Evolutionary conservation across 2,113 vertebrate species (phyloP), one percentile per base, ranked within the genome.

Genomic region (Salvelinus alpinus): DNA sequence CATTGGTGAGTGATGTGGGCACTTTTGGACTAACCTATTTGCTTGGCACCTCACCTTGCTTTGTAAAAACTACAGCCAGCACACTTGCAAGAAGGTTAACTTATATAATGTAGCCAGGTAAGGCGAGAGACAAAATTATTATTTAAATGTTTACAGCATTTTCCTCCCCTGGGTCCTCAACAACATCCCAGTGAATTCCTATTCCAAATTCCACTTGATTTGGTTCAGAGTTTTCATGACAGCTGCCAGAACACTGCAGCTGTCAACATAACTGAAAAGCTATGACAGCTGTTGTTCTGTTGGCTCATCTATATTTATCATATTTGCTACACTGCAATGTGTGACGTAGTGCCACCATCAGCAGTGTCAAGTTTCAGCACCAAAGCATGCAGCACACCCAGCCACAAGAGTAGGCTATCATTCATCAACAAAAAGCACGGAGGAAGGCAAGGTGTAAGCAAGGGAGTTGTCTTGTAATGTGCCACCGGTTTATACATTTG

Each of bases 301-400:
- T 69, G 69, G 38, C 69, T 60, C 65, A 75, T 77, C 88, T 92
- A 91, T 88, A 88, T 90, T 86, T 90, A 85, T 83, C 80, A 72
- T 86, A 76, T 85, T 88, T 85, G 77, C 82, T 70, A 25, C 34
- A 64, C 47, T 77, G 74, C 83, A 76, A 87, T 88, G 77, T 84
- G 67, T 81, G 77, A 76, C 70, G 75, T 75, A 57, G 78, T 65
- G 78, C 72, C 70, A 8, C 8, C 75, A 65, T 57, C 60, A 25
- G n/a, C 47, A 79, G 89, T 85, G 73, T 91, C 87, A 82, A 14
- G 80, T 91, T 87, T 87, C 83, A 75, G 62, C 80, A 76, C 47
- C 76, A 57, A 78, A 64, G 27, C 64, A 29, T 14, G 24, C 5
- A 12, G 13, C 64, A 29, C 64, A 14, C 27, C 13, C 64, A 27